Conservation (phyloP, 1,140 invertebrate genomes). For the Drosophila lacteicornis region DNA sequence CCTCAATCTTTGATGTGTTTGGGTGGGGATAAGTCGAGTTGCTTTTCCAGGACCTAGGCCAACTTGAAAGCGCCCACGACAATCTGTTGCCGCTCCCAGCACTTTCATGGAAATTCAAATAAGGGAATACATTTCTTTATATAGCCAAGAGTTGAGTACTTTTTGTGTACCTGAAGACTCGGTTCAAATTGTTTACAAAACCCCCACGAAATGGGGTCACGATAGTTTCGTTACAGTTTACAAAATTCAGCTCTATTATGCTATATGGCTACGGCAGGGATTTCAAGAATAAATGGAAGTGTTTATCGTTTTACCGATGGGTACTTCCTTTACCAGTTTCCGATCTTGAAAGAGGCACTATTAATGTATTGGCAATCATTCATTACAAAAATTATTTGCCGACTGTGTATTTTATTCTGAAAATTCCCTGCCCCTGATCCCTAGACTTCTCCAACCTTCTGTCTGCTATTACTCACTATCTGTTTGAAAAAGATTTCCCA, state of each 20-base stretch:
- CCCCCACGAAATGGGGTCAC: constrained; percentile 47
- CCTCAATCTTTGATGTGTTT: constrained; percentile 35
- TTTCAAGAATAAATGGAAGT: constrained; percentile 33
- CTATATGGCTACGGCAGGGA: constrained; percentile 13
- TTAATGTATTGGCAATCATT: not conserved
- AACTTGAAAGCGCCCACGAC: constrained; percentile 42
- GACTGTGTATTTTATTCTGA: not conserved
- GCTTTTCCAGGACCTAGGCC: constrained; percentile 39
- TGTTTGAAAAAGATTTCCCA: constrained; percentile 46
- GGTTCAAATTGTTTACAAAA: constrained; percentile 52
- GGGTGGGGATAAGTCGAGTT: constrained; percentile 14
- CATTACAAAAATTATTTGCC: not conserved
- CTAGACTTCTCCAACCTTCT: not conserved
- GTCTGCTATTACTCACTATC: constrained; percentile 9
- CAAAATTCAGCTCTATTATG: constrained; percentile 19
- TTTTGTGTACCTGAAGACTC: constrained; percentile 18
- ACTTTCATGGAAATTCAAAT: constrained; percentile 20
- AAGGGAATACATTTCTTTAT: not conserved
- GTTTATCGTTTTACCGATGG: constrained; percentile 8
- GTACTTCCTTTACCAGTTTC: not conserved
- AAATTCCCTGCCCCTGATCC: not conserved
- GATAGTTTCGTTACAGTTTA: constrained; percentile 42
- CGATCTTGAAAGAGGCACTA: not conserved
- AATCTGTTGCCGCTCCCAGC: constrained; percentile 20
- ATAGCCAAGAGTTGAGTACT: not conserved